Conservation (phyloP, 2,888 invertebrate species). For the Linnaemya tessellans region DNA sequence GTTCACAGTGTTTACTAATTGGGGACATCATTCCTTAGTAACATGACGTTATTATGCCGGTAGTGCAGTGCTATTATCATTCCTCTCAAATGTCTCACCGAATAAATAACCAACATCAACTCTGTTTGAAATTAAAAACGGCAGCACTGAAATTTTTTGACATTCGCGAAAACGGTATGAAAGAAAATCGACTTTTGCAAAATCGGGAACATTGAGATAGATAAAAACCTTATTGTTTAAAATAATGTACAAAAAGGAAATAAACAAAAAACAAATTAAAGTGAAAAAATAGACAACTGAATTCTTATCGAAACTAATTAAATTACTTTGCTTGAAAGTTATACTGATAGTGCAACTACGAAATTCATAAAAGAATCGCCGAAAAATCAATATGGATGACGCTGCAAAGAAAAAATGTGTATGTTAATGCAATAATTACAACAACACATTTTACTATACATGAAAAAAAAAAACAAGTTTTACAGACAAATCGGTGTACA, state of each 20-base stretch:
- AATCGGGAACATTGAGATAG: conserved; percentile 42
- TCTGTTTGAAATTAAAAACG: background rate
- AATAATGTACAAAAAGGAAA: conserved; percentile 60
- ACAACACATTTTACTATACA: conserved; percentile 41
- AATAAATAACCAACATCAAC: background rate
- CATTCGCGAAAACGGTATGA: conserved; percentile 55
- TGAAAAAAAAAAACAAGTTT: conserved; percentile 54
- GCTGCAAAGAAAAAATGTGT: conserved; percentile 67
- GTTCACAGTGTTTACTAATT: too few relatives aligned
- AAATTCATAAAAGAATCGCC: conserved; percentile 68
- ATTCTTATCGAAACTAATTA: conserved; percentile 55
- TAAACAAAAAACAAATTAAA: conserved; percentile 63
- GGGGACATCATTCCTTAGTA: too few relatives aligned
- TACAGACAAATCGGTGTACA: conserved; percentile 25
- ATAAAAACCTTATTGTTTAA: conserved; percentile 59
- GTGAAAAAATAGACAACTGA: conserved; percentile 27
- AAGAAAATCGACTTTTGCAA: conserved; percentile 54
- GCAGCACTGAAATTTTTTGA: conserved; percentile 31
- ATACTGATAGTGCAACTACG: conserved; percentile 52
- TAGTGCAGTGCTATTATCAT: background rate
- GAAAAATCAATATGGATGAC: conserved; percentile 70
- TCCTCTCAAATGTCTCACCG: background rate
- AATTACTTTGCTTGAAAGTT: conserved; percentile 28
- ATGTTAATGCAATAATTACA: conserved; percentile 65
- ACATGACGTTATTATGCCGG: background rate